Base-by-base conservation (phyloP, 2,113 vertebrate genomes). In the Oncorhynchus nerka region DNA sequence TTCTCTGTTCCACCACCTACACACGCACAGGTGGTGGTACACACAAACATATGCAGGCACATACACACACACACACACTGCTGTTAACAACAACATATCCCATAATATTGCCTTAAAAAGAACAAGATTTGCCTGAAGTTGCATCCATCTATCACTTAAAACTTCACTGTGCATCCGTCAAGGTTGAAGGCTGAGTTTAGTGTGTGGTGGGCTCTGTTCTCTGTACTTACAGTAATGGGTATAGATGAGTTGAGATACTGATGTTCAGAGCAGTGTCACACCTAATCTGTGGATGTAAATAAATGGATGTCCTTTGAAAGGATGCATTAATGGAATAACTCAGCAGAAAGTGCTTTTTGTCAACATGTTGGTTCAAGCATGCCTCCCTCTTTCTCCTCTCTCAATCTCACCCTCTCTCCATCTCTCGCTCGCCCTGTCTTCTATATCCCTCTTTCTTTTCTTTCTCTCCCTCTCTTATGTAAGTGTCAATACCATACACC, bases 401-500 rank as follows among this genome's bases (percentile, higher is more conserved):
- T 28, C 59, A 7, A 20, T n/a, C 59, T 61, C 59, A 45, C 75
- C 64, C 69, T 24, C 49, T 19, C 62, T 62, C 59, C 22, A 3
- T 69, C 51, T 80, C 49, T 48, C 13, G 22, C 6, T 73, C 13
- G 20, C 30, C 1, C 28, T 51, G 12, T 57, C 22, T 61, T 13
- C 30, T n/a, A 19, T 22, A n/a, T 68, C 12, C 15, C 34, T 30
- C 59, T 24, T 32, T 77, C 51, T 77, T 72, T 7, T 71, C 64
- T 73, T 22, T 79, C 75, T 26, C 71, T 72, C 12, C 75, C 70
- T 66, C 64, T 28, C 83, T 92, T 92, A 91, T 91, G 73, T 89
- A 92, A 92, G 71, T 67, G 68, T 81, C 51, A 48, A 64, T 85
- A 45, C 62, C 80, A 82, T 76, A 90, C 90, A 62, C 92, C 91